A percentile compares a stretch with the other conserved stretches of the same genome.
These are phyloP conservation scores for Onychomys arenicola DNA, from an alignment of 2,797 vertebrate genomes.

Conservation along the genomic window DNA sequence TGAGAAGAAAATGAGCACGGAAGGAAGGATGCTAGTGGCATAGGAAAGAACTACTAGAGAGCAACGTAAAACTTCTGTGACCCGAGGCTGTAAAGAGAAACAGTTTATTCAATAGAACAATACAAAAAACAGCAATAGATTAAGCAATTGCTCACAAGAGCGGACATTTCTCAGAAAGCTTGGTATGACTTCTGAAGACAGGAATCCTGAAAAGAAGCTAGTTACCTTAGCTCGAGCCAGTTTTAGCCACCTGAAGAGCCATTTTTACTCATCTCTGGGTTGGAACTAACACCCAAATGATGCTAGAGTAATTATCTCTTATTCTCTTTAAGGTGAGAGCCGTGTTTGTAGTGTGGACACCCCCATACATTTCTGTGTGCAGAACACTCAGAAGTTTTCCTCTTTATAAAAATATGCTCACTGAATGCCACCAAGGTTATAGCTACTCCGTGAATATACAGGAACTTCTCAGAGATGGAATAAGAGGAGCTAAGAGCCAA, in stretches of 20 bases:
- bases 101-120: not conserved
- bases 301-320: not conserved
- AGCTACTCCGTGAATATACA: not conserved
- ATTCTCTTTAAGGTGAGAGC: not conserved
- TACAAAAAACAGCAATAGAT: not conserved
- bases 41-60: too few relatives aligned
- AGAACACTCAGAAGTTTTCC: not conserved
- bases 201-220: not conserved
- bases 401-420: not conserved
- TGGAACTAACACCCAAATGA: not conserved
- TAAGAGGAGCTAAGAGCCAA: not conserved
- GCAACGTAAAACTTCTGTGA: not conserved
- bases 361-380: not conserved
- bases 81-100: not conserved
- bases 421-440: not conserved
- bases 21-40: not conserved
- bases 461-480: not conserved
- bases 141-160: not conserved
- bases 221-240: not conserved
- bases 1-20: fast-evolving
- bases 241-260: not conserved
- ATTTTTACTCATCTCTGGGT: not conserved
- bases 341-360: not conserved
- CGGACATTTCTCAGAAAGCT: not conserved
- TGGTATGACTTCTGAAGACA: not conserved